phyloP scores from a whole-genome alignment of 2,797 vertebrate species.

The Oreochromis grahami region DNA sequence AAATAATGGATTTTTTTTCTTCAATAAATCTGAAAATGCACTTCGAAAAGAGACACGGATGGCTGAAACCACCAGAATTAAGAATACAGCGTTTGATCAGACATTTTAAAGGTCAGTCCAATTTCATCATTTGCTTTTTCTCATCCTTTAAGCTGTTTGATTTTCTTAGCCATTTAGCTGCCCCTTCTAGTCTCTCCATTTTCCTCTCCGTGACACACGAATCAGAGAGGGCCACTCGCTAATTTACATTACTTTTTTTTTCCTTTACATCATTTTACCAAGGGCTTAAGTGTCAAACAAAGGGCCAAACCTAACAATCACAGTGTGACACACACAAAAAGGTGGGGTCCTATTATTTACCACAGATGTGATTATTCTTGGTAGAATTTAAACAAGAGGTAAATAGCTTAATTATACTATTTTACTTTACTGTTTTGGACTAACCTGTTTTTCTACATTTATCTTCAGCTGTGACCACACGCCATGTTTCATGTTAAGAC shows the following conservation, averaged over 20 bases:
- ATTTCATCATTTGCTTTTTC: background rate
- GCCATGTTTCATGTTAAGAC: background rate
- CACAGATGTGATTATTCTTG: background rate
- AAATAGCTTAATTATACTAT: background rate
- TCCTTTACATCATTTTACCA: rapidly evolving
- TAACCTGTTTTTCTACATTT: background rate
- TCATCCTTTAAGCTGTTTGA: background rate
- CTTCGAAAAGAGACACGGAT: background rate
- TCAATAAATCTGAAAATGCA: background rate
- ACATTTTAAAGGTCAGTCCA: background rate
- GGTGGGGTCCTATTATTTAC: background rate
- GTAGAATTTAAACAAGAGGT: background rate
- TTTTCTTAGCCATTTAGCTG: background rate
- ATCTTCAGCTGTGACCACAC: background rate
- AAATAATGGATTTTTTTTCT: background rate
- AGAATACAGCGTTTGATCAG: background rate
- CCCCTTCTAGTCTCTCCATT: background rate
- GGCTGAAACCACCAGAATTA: background rate
- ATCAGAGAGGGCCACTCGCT: background rate
- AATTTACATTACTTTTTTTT: background rate
- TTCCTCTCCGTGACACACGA: background rate
- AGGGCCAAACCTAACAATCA: background rate
- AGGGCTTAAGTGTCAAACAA: background rate
- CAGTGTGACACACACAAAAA: background rate
- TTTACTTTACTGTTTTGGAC: background rate